Evolutionary conservation across 2,888 invertebrate species (phyloP), one percentile per base, ranked within the genome.

Genomic region (Seira sanloemensis): DNA sequence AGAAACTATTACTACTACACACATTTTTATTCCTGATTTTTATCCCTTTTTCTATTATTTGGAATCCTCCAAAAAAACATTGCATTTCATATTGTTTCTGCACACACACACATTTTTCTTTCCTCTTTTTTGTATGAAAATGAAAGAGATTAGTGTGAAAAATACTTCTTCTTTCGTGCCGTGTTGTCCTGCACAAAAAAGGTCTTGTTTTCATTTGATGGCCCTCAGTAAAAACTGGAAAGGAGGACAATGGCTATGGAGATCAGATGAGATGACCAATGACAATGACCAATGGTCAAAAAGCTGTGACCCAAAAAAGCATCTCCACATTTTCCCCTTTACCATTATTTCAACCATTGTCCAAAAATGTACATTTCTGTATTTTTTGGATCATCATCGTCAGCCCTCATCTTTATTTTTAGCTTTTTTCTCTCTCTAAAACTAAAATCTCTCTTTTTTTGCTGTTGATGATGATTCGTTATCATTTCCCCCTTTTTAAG

Each of bases 241-340:
- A 46, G 27, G 66, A 76, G 79, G 66, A 68, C 54, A 78, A 62
- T 25, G 78, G 21, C 19, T 24, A 54, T 24, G 58, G 78, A 74
- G 78, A 79, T 71, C 54, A 68, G 50, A 69, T 12, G 46, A 68
- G 25, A 74, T 46, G 37, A n/a, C n/a, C n/a, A 21, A 9, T 27
- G 23, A 54, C 66, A 83, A 74, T 80, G 86, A 85, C 85, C 86
- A 82, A 73, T 85, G 84, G 85, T 85, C 80, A 83, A 71, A 80
- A 76, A 79, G 78, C 82, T 80, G 78, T 82, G 83, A 84, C 86
- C 83, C 80, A 72, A 80, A n/a, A n/a, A n/a, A n/a, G n/a, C n/a
- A n/a, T n/a, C n/a, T n/a, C n/a, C n/a, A n/a, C n/a, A n/a, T n/a
- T n/a, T n/a, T n/a, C n/a, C n/a, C n/a, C n/a, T n/a, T n/a, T n/a